A percentile compares a stretch with the other conserved stretches of the same genome.
These are phyloP conservation scores for Plemyria rubiginata DNA, from an alignment of 2,888 invertebrate species.

Conservation along the genomic window DNA sequence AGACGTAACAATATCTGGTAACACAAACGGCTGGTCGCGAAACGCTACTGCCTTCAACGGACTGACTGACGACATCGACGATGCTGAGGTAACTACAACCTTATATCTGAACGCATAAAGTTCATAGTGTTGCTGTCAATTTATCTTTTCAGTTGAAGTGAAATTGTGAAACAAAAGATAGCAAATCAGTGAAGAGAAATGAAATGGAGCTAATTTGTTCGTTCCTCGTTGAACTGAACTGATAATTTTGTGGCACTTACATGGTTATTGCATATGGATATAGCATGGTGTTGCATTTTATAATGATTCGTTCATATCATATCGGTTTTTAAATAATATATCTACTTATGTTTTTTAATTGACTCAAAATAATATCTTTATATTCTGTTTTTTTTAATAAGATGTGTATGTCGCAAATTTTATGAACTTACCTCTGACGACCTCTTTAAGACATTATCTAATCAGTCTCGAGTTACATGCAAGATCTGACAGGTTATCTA, in stretches of 20 bases:
- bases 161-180: too few relatives aligned
- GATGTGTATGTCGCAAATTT: too few relatives aligned
- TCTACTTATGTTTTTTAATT: too few relatives aligned
- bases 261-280: slow-evolving; percentile 11
- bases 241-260: neutral
- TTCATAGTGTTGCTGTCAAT: neutral
- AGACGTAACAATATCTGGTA: slow-evolving; percentile 68
- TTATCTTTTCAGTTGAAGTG: neutral
- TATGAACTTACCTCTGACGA: too few relatives aligned
- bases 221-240: neutral
- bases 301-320: slow-evolving; percentile 42
- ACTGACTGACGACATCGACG: slow-evolving; percentile 80
- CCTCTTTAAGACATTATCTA: too few relatives aligned
- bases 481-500: too few relatives aligned
- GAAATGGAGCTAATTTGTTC: too few relatives aligned
- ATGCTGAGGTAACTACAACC: slow-evolving; percentile 70
- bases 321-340: neutral
- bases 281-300: slow-evolving; percentile 42
- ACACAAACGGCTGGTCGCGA: slow-evolving; percentile 73
- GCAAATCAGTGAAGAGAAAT: too few relatives aligned
- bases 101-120: slow-evolving; percentile 24
- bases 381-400: too few relatives aligned
- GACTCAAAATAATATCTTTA: too few relatives aligned
- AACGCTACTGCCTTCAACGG: slow-evolving; percentile 75
- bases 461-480: too few relatives aligned